A percentile compares a stretch with the other conserved stretches of the same genome.
phyloP scores from a whole-genome alignment of 2,113 vertebrate genomes.

The Solea senegalensis region DNA sequence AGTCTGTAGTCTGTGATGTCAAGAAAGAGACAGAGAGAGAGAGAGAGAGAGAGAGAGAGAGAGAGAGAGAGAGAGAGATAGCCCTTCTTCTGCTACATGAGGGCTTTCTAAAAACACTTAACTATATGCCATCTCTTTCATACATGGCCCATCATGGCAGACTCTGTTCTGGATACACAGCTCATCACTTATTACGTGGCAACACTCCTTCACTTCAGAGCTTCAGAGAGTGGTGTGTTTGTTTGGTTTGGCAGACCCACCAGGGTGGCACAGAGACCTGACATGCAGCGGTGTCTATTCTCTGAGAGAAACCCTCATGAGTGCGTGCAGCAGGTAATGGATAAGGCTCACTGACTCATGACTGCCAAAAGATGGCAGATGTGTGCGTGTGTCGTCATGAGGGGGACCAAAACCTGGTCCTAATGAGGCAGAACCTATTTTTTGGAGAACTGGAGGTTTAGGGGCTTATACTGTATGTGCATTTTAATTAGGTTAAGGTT shows the following conservation, averaged over 20 bases:
- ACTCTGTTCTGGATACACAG: background rate
- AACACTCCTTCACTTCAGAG: background rate
- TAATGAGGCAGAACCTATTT: no score
- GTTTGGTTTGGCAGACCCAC: background rate
- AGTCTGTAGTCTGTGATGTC: slow-evolving; percentile 6
- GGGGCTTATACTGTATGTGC: no score
- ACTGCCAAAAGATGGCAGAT: slow-evolving; percentile 39
- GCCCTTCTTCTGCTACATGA: background rate
- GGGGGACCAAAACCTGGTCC: no score
- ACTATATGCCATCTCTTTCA: slow-evolving; percentile 23
- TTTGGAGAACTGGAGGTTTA: no score
- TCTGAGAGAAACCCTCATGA: slow-evolving; percentile 2
- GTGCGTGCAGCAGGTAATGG: slow-evolving; percentile 5
- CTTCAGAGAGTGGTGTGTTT: background rate
- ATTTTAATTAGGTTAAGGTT: no score
- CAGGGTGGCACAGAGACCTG: background rate
- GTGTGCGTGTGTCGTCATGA: slow-evolving; percentile 31
- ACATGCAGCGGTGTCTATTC: background rate
- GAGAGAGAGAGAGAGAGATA: slow-evolving; percentile 3
- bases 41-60: slow-evolving; percentile 5
- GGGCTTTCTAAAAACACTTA: slow-evolving; percentile 29
- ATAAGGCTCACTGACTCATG: slow-evolving; percentile 35
- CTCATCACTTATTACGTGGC: background rate
- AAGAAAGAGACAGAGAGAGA: background rate
- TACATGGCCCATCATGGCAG: slow-evolving; percentile 1